Base-by-base conservation (phyloP, 2,888 invertebrate genomes). In the Erynnis tages region DNA sequence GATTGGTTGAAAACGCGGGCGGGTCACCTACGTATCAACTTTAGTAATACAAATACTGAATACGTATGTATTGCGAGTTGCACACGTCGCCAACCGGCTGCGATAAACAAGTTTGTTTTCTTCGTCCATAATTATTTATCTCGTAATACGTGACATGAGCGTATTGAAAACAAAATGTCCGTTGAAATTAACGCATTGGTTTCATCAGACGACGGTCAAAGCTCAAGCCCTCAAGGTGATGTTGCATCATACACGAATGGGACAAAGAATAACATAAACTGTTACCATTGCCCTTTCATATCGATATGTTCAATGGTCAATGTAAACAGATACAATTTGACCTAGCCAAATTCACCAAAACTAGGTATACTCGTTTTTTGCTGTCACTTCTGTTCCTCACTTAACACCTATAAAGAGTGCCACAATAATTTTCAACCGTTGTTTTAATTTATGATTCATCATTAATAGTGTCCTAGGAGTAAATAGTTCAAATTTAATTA, bases 1-100 rank as follows among this genome's bases (percentile, higher is more conserved):
- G 78, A 90, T 90, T 90, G 87, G 90, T 29, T 57, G 66, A 73
- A 50, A 55, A 10, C 70, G 83, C 78, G 86, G 90, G 90, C 82
- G 87, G 79, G 90, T 81, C 82, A 41, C 56, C 54, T 53, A 54
- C 54, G 57, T 57, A 49, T 10, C 32, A 41, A 16, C 30, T 27
- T 37, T 10, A 30, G 14, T 38, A 40, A 8, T 23, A 37, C 10
- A 37, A 11, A 19, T 21, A 38, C n/a, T n/a, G n/a, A n/a, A n/a
- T n/a, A n/a, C n/a, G n/a, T n/a, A n/a, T n/a, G 21, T 19, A 4
- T 10, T 40, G 16, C 21, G 4, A 3, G n/a, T n/a, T n/a, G 40
- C 44, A 43, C 34, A 35, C 37, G 44, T 44, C 30, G 49, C 57
- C 17, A 38, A 62, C 32, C 49, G 30, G 32, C 30, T 29, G 8